Percentiles rank a stretch among this genome's conserved stretches.
phyloP scores from a whole-genome alignment of 2,888 invertebrate species.

The Platycheirus albimanus region DNA sequence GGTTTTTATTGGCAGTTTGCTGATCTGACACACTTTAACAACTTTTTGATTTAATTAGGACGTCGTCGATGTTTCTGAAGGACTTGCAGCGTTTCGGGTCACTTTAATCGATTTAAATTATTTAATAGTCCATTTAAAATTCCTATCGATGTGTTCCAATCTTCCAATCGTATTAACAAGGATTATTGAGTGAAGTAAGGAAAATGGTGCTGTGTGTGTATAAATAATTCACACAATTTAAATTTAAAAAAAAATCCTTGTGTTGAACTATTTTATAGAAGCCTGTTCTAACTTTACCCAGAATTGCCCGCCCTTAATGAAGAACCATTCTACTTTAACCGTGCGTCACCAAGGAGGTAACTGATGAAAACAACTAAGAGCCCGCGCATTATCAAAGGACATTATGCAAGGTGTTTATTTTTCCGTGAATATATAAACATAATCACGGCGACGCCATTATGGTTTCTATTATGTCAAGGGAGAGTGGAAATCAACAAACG shows the following conservation, averaged over 20 bases:
- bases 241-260: background rate
- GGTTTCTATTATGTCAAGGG: background rate
- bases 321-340: background rate
- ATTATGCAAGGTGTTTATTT: constrained; percentile 17
- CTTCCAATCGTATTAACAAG: background rate
- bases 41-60: constrained; percentile 41
- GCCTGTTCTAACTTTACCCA: too few relatives aligned
- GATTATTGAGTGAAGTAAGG: background rate
- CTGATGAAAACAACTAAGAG: background rate
- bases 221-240: background rate
- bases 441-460: background rate
- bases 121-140: constrained; percentile 4
- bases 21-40: constrained; percentile 15
- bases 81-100: background rate
- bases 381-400: background rate
- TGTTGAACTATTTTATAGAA: too few relatives aligned
- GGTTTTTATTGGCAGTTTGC: constrained; percentile 10
- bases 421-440: background rate
- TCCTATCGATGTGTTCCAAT: background rate
- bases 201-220: background rate
- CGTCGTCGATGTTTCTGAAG: background rate
- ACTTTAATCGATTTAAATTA: background rate
- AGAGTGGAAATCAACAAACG: constrained; percentile 8
- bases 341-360: background rate
- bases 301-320: background rate